phyloP scores from a whole-genome alignment of 2,797 vertebrate species.

The Semaprochilodus insignis region DNA sequence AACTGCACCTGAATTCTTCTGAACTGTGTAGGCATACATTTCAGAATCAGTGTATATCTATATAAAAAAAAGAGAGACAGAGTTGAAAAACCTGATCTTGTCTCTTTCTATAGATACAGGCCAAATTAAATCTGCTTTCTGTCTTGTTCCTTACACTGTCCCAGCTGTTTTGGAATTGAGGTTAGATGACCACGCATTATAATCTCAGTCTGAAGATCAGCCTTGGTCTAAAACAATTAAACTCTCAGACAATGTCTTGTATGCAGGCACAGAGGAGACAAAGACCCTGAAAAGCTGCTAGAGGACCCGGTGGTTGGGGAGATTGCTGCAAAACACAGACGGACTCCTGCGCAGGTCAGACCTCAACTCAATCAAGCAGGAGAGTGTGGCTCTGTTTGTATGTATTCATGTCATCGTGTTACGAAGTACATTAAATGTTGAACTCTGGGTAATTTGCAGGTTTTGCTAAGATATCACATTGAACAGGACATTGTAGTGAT shows the following conservation, averaged over 20 bases:
- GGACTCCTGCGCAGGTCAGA: slow-evolving; percentile 74
- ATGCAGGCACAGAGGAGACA: slow-evolving; percentile 65
- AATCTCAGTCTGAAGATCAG: too few species aligned
- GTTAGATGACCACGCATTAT: neutral
- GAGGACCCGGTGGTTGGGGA: slow-evolving; percentile 72
- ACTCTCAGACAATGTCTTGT: neutral
- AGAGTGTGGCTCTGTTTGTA: neutral
- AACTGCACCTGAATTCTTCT: too few species aligned
- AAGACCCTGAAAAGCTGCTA: slow-evolving; percentile 73
- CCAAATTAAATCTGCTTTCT: too few species aligned
- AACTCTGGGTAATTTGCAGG: slow-evolving; percentile 60
- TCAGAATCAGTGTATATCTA: too few species aligned
- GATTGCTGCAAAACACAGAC: slow-evolving; percentile 71
- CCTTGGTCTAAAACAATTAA: neutral
- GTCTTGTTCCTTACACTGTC: too few species aligned
- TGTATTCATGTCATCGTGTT: neutral
- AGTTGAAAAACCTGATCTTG: too few species aligned
- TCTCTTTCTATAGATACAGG: too few species aligned
- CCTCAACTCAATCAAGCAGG: neutral
- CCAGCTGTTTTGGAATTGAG: too few species aligned
- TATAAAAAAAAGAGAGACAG: too few species aligned
- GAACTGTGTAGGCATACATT: too few species aligned
- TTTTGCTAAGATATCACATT: slow-evolving; percentile 78
- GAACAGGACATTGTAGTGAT: slow-evolving; percentile 79
- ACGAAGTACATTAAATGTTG: neutral